A percentile compares a stretch with the other conserved stretches of the same genome.
phyloP scores from a whole-genome alignment of 2,888 invertebrate species.

The Tholera decimalis region DNA sequence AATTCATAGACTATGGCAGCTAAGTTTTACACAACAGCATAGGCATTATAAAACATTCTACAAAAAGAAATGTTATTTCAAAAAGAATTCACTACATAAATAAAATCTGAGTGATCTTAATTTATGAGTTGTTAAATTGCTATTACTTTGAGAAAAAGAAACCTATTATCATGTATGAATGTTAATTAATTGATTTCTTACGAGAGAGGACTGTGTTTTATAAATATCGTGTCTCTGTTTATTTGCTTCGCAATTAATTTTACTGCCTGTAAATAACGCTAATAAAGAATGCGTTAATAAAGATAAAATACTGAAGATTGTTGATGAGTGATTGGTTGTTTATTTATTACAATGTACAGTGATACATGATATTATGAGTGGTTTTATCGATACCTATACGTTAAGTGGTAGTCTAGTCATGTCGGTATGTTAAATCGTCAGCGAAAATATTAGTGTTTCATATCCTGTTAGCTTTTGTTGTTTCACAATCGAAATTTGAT shows the following conservation, averaged over 20 bases:
- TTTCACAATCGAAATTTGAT: slow-evolving; percentile 52
- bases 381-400: slow-evolving; percentile 19
- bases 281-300: slow-evolving; percentile 24
- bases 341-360: slow-evolving; percentile 30
- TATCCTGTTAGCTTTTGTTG: slow-evolving; percentile 50
- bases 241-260: slow-evolving; percentile 37
- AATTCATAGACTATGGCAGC: slow-evolving; percentile 58
- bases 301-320: slow-evolving; percentile 28
- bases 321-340: slow-evolving; percentile 34
- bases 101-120: slow-evolving; percentile 9
- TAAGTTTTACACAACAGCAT: slow-evolving; percentile 51
- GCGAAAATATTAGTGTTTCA: slow-evolving; percentile 41
- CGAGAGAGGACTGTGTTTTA: slow-evolving; percentile 21
- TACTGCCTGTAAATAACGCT: slow-evolving; percentile 39
- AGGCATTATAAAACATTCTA: slow-evolving; percentile 27
- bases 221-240: slow-evolving; percentile 31
- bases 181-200: slow-evolving; percentile 37
- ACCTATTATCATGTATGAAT: slow-evolving; percentile 15
- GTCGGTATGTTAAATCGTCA: slow-evolving; percentile 14
- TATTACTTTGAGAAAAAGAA: slow-evolving; percentile 37
- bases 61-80: slow-evolving; percentile 22
- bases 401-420: slow-evolving; percentile 18
- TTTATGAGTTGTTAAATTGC: slow-evolving; percentile 36
- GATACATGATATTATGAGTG: slow-evolving; percentile 10
- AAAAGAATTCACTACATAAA: slow-evolving; percentile 32